Base-by-base conservation (phyloP, 2,797 vertebrate genomes). In the Danio jaintianensis region DNA sequence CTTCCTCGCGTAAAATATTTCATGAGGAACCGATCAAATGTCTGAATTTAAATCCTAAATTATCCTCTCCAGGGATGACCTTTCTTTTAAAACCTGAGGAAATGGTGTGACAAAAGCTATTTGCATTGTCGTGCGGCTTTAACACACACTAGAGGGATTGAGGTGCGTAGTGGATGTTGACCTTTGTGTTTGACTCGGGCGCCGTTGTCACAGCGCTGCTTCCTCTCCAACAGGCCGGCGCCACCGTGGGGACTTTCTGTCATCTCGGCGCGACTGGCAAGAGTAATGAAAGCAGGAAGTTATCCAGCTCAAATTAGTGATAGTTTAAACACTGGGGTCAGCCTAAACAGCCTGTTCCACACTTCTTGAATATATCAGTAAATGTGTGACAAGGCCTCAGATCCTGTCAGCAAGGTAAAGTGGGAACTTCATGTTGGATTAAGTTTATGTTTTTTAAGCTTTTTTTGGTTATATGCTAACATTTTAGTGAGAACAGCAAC, bases 251-350 rank as follows among this genome's bases (percentile, higher is more conserved):
- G 80, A 79, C 78, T 69, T 81, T 74, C 71, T 55, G 75, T 83
- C 69, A 78, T 85, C 75, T 69, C 36, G 18, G 42, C 53, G 77
- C 38, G 38, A 38, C 78, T 79, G 70, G 74, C 80, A 86, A 88
- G 85, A 88, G 79, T 87, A 86, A 88, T 85, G 84, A 85, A 83
- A 75, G 61, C 85, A 83, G 86, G 85, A 88, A 89, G 79, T 76
- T 61, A 62, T 86, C 77, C 59, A 64, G 78, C 82, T 82, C 83
- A 86, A 87, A 86, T 88, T 86, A 86, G 75, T 72, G 62, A 76
- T 75, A 76, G 72, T 89, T 87, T 86, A 87, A 86, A 78, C 74
- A 78, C 80, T 10, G 50, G 83, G 87, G 87, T 86, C 83, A 85
- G 77, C 58, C 68, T 80, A 61, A 82, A 71, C 80, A 50, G 64